These are phyloP conservation scores for Chymomyza amoena DNA, from an alignment of 2,888 invertebrate species.

Conservation along the genomic window DNA sequence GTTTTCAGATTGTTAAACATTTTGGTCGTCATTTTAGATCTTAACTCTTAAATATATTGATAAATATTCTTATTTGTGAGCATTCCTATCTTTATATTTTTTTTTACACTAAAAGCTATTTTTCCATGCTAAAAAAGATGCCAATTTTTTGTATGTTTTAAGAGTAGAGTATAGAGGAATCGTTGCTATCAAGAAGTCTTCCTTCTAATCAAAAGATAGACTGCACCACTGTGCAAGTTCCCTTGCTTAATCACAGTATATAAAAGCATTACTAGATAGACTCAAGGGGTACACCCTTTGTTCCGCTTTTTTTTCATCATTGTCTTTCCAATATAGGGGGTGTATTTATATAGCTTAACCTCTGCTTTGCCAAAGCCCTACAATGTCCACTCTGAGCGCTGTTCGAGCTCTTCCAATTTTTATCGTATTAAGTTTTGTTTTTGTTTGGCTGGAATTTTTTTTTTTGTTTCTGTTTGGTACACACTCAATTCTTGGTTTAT, in stretches of 20 bases:
- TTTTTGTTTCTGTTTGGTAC: neutral
- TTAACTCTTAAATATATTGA: no score
- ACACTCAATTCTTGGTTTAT: slow-evolving; percentile 24
- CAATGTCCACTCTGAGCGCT: neutral
- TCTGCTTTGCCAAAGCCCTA: slow-evolving; percentile 3
- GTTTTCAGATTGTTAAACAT: no score
- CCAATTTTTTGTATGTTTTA: neutral
- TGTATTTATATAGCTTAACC: slow-evolving; percentile 49
- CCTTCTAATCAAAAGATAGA: neutral
- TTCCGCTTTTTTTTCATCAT: slow-evolving; percentile 1
- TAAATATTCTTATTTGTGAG: no score
- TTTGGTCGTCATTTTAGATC: no score
- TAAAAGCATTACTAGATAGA: neutral
- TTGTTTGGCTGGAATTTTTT: slow-evolving; percentile 37
- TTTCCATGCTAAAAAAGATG: no score
- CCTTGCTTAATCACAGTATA: neutral
- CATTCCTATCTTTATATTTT: no score
- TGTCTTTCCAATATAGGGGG: slow-evolving; percentile 42
- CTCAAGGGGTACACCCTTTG: neutral
- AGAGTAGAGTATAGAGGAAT: slow-evolving; percentile 4
- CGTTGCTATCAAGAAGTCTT: neutral
- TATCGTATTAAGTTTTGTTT: slow-evolving; percentile 38
- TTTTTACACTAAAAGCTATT: no score
- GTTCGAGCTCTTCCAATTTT: slow-evolving; percentile 23
- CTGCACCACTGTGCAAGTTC: neutral